A percentile compares a stretch with the other conserved stretches of the same genome.
phyloP scores from a whole-genome alignment of 2,888 invertebrate genomes.

The Amblyteles armatorius region DNA sequence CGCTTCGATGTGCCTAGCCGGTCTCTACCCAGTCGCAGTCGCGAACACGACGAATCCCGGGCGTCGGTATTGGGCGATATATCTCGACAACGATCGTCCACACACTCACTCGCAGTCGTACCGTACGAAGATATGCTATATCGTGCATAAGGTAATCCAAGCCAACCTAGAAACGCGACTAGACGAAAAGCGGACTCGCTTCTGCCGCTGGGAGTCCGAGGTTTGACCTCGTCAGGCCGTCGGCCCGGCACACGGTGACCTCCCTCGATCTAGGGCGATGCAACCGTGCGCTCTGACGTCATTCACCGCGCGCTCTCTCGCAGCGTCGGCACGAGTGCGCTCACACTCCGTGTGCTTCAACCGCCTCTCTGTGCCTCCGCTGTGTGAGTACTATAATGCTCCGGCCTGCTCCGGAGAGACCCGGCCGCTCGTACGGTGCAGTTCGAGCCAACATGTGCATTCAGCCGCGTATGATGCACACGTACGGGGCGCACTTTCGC shows the following conservation, averaged over 20 bases:
- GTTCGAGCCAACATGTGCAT: constrained; percentile 78
- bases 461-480: constrained; percentile 70
- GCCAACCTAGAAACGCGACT: constrained; percentile 80
- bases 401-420: constrained; percentile 26
- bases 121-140: constrained; percentile 36
- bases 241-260: constrained; percentile 84
- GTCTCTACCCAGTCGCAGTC: constrained; percentile 19
- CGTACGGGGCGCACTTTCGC: constrained; percentile 29
- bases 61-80: constrained; percentile 15
- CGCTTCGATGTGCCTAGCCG: neutral
- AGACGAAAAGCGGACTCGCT: constrained; percentile 78
- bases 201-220: constrained; percentile 77
- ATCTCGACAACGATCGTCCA: constrained; percentile 18
- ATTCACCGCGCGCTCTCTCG: constrained; percentile 78
- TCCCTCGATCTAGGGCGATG: constrained; percentile 85
- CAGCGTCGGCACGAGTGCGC: constrained; percentile 67
- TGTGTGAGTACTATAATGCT: constrained; percentile 28
- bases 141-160: constrained; percentile 74
- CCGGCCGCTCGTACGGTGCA: constrained; percentile 41
- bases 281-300: constrained; percentile 84
- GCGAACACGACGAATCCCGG: constrained; percentile 25
- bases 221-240: constrained; percentile 84
- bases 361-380: constrained; percentile 31
- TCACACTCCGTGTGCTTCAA: constrained; percentile 46
- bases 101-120: constrained; percentile 11